phyloP scores from a whole-genome alignment of 1,140 invertebrate species.

The Lordiphosa collinella region DNA sequence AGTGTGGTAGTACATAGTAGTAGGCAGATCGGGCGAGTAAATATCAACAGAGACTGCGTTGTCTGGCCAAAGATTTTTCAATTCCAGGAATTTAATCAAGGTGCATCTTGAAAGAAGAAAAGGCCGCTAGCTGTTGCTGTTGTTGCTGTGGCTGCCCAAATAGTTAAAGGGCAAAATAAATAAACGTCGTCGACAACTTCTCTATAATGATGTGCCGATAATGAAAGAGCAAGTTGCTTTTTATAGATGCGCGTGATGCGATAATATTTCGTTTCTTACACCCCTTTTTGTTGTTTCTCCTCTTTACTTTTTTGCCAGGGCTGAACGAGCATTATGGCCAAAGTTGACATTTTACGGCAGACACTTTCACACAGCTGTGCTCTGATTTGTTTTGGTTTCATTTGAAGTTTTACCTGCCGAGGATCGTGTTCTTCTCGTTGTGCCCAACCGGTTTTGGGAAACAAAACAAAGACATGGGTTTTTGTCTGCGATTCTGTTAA shows the following conservation, averaged over 20 bases:
- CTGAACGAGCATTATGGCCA: constrained; percentile 7
- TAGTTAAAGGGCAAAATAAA: constrained; percentile 68
- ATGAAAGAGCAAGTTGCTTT: constrained; percentile 57
- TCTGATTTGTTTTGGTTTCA: background rate
- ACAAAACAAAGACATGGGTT: background rate
- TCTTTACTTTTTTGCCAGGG: background rate
- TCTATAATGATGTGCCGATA: constrained; percentile 59
- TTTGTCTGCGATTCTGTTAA: constrained; percentile 10
- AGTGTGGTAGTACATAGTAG: background rate
- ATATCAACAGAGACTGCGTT: constrained; percentile 42
- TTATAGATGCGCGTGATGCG: constrained; percentile 65
- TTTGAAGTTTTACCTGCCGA: background rate
- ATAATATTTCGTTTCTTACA: constrained; percentile 52
- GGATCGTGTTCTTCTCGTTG: background rate
- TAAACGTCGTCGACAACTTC: constrained; percentile 43
- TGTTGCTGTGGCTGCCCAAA: constrained; percentile 47
- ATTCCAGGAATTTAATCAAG: constrained; percentile 76
- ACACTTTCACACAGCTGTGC: constrained; percentile 1
- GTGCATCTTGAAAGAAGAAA: constrained; percentile 51
- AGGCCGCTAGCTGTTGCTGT: constrained; percentile 31
- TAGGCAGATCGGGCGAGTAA: constrained; percentile 20
- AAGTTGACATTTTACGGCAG: constrained; percentile 30
- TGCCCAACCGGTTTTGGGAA: background rate
- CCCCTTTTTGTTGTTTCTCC: constrained; percentile 10
- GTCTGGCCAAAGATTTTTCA: constrained; percentile 48